Evolutionary conservation across 1,140 invertebrate genomes (phyloP).

Genomic region (Micrasema longulum): DNA sequence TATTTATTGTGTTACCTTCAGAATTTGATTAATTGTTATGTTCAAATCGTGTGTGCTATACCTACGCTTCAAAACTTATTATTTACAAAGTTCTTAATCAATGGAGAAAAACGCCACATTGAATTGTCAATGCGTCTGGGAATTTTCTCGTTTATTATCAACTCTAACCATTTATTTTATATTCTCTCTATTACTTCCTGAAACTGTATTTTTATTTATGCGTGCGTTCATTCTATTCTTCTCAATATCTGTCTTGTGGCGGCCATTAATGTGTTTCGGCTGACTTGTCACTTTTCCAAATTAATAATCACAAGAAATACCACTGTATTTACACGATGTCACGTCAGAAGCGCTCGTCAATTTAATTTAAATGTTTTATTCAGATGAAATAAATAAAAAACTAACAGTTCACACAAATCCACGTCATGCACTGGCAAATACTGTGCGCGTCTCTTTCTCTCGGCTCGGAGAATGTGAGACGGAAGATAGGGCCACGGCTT

Average conservation of each 20-base stretch:
- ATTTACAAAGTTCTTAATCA: slow-evolving; percentile 2
- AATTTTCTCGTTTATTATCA: neutral
- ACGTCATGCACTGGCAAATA: slow-evolving; percentile 25
- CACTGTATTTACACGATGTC: slow-evolving; percentile 24
- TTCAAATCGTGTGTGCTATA: neutral
- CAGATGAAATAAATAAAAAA: slow-evolving; percentile 29
- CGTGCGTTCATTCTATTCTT: neutral
- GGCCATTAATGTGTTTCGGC: too few relatives aligned
- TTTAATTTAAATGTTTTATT: slow-evolving; percentile 22
- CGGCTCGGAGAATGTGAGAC: neutral
- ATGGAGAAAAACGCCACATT: neutral
- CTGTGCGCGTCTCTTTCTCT: slow-evolving; percentile 15
- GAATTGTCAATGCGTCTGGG: slow-evolving; percentile 29
- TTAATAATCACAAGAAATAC: neutral
- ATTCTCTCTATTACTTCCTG: neutral
- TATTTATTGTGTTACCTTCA: too few relatives aligned
- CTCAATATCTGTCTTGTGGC: neutral
- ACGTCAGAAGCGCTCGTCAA: slow-evolving; percentile 15
- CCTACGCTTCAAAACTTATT: neutral
- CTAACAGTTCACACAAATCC: slow-evolving; percentile 15
- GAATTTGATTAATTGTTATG: too few relatives aligned
- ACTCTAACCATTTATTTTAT: slow-evolving; percentile 12
- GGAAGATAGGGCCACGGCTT: slow-evolving; percentile 17
- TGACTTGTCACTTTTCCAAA: neutral
- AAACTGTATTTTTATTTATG: slow-evolving; percentile 10